Evolutionary conservation across 2,113 vertebrate species (phyloP).

Genomic region (Aviceda subcristata): DNA sequence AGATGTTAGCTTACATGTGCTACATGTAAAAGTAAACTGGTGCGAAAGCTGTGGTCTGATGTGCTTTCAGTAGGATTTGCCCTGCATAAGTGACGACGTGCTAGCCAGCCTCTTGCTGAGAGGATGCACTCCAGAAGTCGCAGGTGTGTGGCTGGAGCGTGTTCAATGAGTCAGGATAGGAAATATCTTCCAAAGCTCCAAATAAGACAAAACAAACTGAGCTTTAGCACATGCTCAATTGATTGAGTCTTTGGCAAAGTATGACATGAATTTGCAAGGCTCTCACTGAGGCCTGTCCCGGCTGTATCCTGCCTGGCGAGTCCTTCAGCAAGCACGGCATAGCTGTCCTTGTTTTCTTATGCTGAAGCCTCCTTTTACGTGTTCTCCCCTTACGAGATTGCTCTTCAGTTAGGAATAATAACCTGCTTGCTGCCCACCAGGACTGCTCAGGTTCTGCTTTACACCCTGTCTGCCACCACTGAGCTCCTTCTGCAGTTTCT

Average conservation of each 20-base stretch:
- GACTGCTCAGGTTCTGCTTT: not conserved
- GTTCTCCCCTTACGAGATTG: not conserved
- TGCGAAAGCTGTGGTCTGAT: conserved; percentile 22
- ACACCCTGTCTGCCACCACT: not conserved
- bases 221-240: conserved; percentile 60
- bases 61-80: conserved; percentile 56
- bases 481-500: not conserved
- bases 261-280: not conserved
- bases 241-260: conserved; percentile 47
- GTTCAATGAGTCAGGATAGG: conserved; percentile 37
- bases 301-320: not conserved
- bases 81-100: conserved; percentile 42
- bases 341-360: not conserved
- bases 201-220: conserved; percentile 60
- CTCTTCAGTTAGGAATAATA: not conserved
- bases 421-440: not conserved
- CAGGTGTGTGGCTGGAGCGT: conserved; percentile 42
- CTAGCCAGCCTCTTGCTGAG: conserved; percentile 31
- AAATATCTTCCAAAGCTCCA: conserved; percentile 53
- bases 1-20: conserved; percentile 41
- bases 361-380: not conserved
- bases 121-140: conserved; percentile 48
- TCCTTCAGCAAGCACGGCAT: not conserved
- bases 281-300: not conserved
- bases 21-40: conserved; percentile 41